These are phyloP conservation scores for Drosophila pseudoobscura DNA, from an alignment of 1,140 invertebrate species.

Conservation along the genomic window DNA sequence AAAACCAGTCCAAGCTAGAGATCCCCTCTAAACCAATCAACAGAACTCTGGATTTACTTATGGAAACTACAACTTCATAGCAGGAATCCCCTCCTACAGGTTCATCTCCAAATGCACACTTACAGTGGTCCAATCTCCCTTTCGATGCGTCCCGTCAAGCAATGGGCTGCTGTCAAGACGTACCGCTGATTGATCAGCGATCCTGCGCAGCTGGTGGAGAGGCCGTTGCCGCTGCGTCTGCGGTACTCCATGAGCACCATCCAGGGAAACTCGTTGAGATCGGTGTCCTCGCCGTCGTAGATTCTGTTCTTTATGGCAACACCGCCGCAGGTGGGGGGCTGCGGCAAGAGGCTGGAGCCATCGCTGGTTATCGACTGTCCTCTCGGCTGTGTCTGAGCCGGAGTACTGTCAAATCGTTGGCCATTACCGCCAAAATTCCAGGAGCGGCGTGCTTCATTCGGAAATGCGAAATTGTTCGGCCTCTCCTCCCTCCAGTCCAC, in stretches of 20 bases:
- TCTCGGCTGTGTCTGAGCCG: not conserved
- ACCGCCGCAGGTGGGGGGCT: conserved; percentile 69
- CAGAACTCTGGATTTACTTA: not conserved
- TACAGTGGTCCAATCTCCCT: conserved; percentile 84
- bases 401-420: conserved; percentile 8
- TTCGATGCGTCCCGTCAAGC: conserved; percentile 84
- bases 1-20: conserved; percentile 1
- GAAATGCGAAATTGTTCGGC: conserved; percentile 30
- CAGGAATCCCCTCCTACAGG: not conserved
- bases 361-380: conserved; percentile 8
- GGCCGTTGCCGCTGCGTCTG: conserved; percentile 54
- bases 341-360: conserved; percentile 58
- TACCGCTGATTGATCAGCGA: conserved; percentile 84
- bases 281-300: conserved; percentile 79
- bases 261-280: conserved; percentile 86
- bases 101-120: conserved; percentile 65
- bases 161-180: conserved; percentile 89
- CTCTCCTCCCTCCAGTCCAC: conserved; percentile 18
- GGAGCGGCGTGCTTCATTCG: conserved; percentile 20
- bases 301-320: conserved; percentile 74
- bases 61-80: conserved; percentile 10
- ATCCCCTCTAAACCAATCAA: conserved; percentile 1
- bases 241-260: conserved; percentile 86
- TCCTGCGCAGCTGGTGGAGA: conserved; percentile 85
- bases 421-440: conserved; percentile 53